Conservation (phyloP, 2,113 vertebrate genomes). For the Ptilorrhoa leucosticta region DNA sequence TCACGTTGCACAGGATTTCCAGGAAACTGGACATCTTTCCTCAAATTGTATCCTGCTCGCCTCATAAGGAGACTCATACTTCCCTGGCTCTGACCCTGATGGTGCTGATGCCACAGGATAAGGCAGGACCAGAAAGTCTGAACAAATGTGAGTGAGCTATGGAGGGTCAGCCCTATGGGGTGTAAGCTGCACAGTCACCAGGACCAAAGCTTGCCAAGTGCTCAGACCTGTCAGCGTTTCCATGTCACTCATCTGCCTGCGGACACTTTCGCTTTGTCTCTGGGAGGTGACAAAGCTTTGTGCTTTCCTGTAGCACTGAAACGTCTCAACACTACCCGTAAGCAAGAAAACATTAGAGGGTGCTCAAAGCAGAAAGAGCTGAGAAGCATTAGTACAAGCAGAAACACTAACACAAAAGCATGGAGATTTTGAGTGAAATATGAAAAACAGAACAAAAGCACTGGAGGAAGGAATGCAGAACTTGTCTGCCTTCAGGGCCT, state of each 20-base stretch:
- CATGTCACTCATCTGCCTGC: fast-evolving
- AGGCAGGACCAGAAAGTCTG: neutral
- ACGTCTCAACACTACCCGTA: neutral
- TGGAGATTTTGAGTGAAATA: neutral
- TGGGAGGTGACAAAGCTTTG: neutral
- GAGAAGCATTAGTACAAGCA: neutral
- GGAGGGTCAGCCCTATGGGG: neutral
- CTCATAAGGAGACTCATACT: neutral
- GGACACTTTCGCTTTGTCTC: neutral
- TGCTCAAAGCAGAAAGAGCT: neutral
- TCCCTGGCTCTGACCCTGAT: neutral
- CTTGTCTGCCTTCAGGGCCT: neutral
- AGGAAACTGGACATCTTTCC: neutral
- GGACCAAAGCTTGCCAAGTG: neutral
- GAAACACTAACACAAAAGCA: neutral
- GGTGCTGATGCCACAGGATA: neutral
- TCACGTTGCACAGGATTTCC: neutral
- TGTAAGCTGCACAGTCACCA: neutral
- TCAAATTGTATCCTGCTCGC: neutral
- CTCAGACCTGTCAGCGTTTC: neutral
- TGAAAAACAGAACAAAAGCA: neutral
- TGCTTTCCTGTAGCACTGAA: neutral
- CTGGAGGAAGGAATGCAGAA: neutral
- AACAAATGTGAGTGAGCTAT: neutral
- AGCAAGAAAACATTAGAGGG: neutral